Conservation (phyloP, 2,888 invertebrate genomes). For the Atethmia centrago region DNA sequence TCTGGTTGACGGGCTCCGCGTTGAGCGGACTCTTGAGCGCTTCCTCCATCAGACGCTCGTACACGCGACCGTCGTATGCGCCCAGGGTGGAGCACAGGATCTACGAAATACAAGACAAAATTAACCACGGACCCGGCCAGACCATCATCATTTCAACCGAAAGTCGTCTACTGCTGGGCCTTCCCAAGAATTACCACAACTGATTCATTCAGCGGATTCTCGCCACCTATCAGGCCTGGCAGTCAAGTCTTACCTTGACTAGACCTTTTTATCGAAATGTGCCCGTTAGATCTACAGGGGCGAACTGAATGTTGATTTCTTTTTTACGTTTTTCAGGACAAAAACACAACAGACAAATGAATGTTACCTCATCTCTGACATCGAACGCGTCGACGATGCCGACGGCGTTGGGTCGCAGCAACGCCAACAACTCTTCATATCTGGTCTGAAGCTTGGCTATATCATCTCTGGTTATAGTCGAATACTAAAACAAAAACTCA, state of each 20-base stretch:
- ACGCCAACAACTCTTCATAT: constrained; percentile 92
- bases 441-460: constrained; percentile 91
- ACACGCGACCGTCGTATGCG: constrained; percentile 95
- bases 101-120: constrained; percentile 62
- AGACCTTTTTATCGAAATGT: not conserved
- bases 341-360: not conserved
- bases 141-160: not conserved
- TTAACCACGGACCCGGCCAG: no score
- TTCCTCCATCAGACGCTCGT: constrained; percentile 94
- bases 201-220: not conserved
- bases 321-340: not conserved
- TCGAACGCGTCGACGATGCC: constrained; percentile 97
- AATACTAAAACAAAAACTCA: constrained; percentile 89
- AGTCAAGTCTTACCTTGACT: not conserved
- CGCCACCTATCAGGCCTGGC: not conserved
- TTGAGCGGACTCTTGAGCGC: constrained; percentile 96
- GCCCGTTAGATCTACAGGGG: not conserved
- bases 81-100: constrained; percentile 93
- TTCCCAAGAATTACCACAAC: not conserved
- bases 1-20: constrained; percentile 93
- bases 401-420: constrained; percentile 96
- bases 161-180: not conserved
- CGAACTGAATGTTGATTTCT: not conserved
- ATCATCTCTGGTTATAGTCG: constrained; percentile 87
- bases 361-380: constrained; percentile 92